Base-by-base conservation (phyloP, 2,797 vertebrate genomes). In the Lepidocolaptes lacrymiger region DNA sequence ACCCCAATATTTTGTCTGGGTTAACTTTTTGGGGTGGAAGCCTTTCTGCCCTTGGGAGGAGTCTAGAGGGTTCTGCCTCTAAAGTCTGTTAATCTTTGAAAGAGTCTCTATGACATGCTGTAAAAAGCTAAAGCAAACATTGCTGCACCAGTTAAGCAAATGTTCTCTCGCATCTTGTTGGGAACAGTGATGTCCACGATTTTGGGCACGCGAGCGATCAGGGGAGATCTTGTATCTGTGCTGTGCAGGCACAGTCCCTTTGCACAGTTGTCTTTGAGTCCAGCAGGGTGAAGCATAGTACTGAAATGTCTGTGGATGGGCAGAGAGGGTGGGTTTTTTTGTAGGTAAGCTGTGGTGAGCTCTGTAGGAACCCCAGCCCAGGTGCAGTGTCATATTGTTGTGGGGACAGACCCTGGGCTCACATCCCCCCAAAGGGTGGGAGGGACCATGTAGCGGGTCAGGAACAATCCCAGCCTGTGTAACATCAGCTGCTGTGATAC, bases 121-220 rank as follows among this genome's bases (percentile, higher is more conserved):
- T 75, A 74, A 89, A 87, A 92, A 91, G 34, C 58, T 67, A 74
- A 89, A 92, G 39, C 54, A 95, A 85, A 54, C 68, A 51, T 32
- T 74, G 41, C 34, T 74, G 39, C 56, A 67, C 7, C 32, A 81
- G n/a, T 69, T 88, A 62, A 48, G 76, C 48, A 59, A 59, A 1
- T 3, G 3, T 67, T 85, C 15, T 24, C 27, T 87, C 44, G 18
- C 27, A 21, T 69, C 34, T 51, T 0, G 0, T 12, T 82, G 66
- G 62, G 34, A 81, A 17, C n/a, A 27, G 51, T 17, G 69, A 8
- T 9, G 15, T 16, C 39, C 14, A 18, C 6, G 32, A 5, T 81
- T 87, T 24, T 63, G 51, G 18, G 55, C 15, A 58, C 46, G 32
- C 39, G 66, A 36, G 55, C 14, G 20, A 55, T 39, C 2, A 1